Evolutionary conservation across 2,113 vertebrate genomes (phyloP), one percentile per base, ranked within the genome.

Genomic region (Passer domesticus): DNA sequence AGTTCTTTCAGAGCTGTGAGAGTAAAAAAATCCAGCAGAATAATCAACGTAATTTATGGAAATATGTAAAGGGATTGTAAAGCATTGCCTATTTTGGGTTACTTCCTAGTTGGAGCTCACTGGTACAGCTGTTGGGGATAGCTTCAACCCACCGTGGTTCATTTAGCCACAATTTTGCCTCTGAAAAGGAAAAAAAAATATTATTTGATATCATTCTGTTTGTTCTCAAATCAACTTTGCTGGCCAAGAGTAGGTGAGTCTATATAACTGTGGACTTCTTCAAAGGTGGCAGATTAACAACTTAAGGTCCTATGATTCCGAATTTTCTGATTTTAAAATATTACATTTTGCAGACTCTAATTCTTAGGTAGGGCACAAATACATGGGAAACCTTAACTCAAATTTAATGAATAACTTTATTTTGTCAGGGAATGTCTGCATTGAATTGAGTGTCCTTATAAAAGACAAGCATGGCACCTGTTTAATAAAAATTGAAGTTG

Each of bases 271-370:
- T 25, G 23, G 12, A 18, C 9, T 81, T 70, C 12, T 63, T 66
- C 16, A 89, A 64, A 76, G 15, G 22, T 15, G 9, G 23, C 4
- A 76, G 52, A 56, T 47, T 41, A 90, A 68, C 7, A 68, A 35
- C 3, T 64, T 39, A 13, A 10, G 0, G 0, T 64, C 9, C 25
- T 33, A 21, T 0, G 1, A 59, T 76, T 68, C 13, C 25, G 35
- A 86, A 33, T 80, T 55, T 89, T 72, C 33, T 68, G 6, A 27
- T 37, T 79, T 79, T 79, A 72, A 83, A 82, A 72, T 33, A 3
- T 49, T 77, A 39, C 8, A 47, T 83, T 80, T 91, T 27, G 9
- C 13, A 63, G 44, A 67, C 16, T 15, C 4, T 78, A 33, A 33
- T 62, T 46, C 10, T 63, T 47, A 76, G 4, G 15, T 23, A 64